Conservation (phyloP, 1,140 invertebrate genomes). For the Antheraea pernyi region DNA sequence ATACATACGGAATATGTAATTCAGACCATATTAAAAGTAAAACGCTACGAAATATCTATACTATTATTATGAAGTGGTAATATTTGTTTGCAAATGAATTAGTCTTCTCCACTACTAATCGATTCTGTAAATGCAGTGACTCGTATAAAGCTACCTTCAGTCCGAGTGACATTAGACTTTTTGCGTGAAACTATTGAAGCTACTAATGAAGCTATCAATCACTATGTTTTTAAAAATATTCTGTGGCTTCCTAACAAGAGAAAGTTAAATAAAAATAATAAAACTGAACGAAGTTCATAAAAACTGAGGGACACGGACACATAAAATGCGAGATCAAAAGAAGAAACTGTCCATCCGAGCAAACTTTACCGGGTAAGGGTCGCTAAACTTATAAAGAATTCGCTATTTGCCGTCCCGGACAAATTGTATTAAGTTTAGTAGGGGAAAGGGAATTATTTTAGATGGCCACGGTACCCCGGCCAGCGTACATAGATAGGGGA, state of each 20-base stretch:
- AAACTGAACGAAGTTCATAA: constrained; percentile 7
- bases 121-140: no score
- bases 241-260: constrained; percentile 13
- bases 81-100: no score
- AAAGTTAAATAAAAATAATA: constrained; percentile 31
- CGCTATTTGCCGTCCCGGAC: constrained; percentile 26
- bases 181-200: no score
- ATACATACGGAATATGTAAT: no score
- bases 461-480: constrained; percentile 18
- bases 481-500: background rate
- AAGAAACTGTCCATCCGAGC: constrained; percentile 26
- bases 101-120: no score
- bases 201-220: no score
- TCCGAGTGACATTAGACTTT: no score
- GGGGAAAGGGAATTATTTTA: constrained; percentile 16
- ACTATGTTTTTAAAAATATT: background rate
- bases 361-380: constrained; percentile 28
- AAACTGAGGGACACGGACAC: constrained; percentile 26
- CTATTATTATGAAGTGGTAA: no score
- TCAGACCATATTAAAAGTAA: no score
- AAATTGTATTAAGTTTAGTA: constrained; percentile 38
- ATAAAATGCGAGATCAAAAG: constrained; percentile 29
- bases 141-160: no score
- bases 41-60: no score
- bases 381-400: constrained; percentile 35